Percentiles rank a stretch among this genome's conserved stretches.
phyloP scores from a whole-genome alignment of 1,140 invertebrate genomes.

The Drosophila fuyamai region DNA sequence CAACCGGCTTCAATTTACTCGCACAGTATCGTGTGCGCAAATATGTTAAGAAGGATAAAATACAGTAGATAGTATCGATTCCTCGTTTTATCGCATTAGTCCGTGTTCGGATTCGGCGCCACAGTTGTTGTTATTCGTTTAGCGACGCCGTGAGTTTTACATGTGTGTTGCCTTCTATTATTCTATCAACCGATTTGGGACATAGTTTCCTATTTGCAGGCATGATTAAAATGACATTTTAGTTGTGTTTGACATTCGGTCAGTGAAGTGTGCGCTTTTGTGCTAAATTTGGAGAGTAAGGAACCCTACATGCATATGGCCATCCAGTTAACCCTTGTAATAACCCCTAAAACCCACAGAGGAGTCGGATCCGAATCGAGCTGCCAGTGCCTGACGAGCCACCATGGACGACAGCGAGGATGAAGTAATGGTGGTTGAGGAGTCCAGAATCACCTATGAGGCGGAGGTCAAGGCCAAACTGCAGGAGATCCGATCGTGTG shows the following conservation, averaged over 20 bases:
- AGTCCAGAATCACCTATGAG: background rate
- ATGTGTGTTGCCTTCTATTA: constrained; percentile 1
- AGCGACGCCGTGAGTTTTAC: constrained; percentile 4
- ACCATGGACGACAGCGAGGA: constrained; percentile 25
- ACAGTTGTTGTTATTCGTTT: constrained; percentile 12
- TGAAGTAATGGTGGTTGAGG: background rate
- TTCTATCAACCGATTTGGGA: background rate
- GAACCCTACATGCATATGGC: background rate
- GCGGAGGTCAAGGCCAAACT: constrained; percentile 15
- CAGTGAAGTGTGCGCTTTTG: background rate
- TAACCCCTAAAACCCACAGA: constrained; percentile 3
- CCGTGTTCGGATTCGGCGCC: constrained; percentile 12
- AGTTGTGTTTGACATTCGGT: background rate
- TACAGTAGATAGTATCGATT: background rate
- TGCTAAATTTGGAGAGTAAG: background rate
- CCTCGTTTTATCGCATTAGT: background rate
- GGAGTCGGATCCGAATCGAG: background rate
- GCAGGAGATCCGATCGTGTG: constrained; percentile 17
- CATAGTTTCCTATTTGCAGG: background rate
- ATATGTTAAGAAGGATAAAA: background rate
- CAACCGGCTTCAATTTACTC: background rate
- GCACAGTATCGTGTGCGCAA: background rate
- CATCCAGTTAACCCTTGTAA: background rate
- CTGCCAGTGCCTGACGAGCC: background rate
- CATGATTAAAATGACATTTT: background rate